Percentiles rank a stretch among this genome's conserved stretches.
Conservation (phyloP, 1,140 invertebrate genomes). For the Rhopalosiphum maidis region DNA sequence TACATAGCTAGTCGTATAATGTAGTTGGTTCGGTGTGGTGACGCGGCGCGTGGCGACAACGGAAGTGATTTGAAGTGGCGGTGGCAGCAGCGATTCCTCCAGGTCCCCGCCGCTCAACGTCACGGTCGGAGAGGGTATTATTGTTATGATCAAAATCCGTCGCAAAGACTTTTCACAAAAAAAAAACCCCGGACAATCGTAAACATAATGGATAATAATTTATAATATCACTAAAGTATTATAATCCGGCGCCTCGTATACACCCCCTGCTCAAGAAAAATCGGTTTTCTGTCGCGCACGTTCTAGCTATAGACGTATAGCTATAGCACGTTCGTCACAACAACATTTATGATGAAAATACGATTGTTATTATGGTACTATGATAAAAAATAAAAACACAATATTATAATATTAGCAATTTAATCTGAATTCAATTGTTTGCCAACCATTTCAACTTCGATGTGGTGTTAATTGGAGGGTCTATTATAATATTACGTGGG, state of each 20-base stretch:
- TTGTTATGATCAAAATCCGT: background rate
- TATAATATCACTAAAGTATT: background rate
- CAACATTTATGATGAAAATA: background rate
- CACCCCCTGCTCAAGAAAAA: background rate
- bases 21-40: background rate
- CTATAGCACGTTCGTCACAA: too few species aligned
- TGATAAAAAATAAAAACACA: too few species aligned
- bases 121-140: background rate
- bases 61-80: constrained; percentile 20
- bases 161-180: background rate
- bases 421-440: too few species aligned
- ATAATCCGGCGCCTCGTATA: background rate
- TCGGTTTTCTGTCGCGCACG: background rate
- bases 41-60: constrained; percentile 29
- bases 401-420: too few species aligned
- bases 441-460: too few species aligned
- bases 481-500: too few species aligned
- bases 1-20: background rate
- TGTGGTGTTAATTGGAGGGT: too few species aligned
- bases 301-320: too few species aligned
- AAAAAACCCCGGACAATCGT: background rate
- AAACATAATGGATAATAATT: background rate
- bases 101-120: background rate
- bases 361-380: too few species aligned
- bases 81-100: background rate